These are phyloP conservation scores for Gambusia holbrooki DNA, from an alignment of 2,113 vertebrate genomes.

Conservation along the genomic window DNA sequence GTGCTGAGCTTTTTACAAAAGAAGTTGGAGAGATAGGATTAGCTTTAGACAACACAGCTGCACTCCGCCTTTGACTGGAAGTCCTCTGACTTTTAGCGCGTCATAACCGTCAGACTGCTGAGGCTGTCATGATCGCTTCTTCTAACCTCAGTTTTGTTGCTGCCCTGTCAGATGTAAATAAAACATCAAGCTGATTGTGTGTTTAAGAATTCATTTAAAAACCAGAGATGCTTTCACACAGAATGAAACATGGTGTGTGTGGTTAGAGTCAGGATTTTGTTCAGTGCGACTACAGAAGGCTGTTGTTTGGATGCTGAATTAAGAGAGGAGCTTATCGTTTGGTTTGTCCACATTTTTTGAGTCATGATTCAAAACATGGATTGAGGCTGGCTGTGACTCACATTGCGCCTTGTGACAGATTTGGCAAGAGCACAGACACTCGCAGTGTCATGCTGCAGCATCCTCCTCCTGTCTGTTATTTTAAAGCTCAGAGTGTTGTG, in stretches of 20 bases:
- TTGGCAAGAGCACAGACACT: conserved; percentile 48
- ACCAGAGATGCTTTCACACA: not conserved
- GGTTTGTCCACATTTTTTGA: conserved; percentile 56
- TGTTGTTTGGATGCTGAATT: conserved; percentile 36
- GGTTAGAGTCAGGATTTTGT: conserved; percentile 22
- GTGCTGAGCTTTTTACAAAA: conserved; percentile 7
- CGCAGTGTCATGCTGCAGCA: conserved; percentile 29
- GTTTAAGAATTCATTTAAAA: conserved; percentile 2
- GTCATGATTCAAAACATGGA: conserved; percentile 62
- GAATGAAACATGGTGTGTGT: conserved; percentile 30
- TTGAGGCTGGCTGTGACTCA: conserved; percentile 62
- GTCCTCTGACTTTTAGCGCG: conserved; percentile 33
- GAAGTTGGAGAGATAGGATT: conserved; percentile 38
- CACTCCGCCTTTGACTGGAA: conserved; percentile 20
- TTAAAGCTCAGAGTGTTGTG: conserved; percentile 42
- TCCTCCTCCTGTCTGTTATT: not conserved
- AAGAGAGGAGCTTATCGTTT: conserved; percentile 54
- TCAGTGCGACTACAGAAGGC: conserved; percentile 24
- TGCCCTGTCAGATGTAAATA: conserved; percentile 29
- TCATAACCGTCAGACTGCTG: conserved; percentile 31
- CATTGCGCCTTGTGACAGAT: conserved; percentile 53
- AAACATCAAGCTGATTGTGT: conserved; percentile 15
- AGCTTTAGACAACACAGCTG: conserved; percentile 35
- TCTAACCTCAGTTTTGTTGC: conserved; percentile 21
- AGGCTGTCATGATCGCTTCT: conserved; percentile 16